phyloP scores from a whole-genome alignment of 2,113 vertebrate species.

The Dasyprocta punctata region DNA sequence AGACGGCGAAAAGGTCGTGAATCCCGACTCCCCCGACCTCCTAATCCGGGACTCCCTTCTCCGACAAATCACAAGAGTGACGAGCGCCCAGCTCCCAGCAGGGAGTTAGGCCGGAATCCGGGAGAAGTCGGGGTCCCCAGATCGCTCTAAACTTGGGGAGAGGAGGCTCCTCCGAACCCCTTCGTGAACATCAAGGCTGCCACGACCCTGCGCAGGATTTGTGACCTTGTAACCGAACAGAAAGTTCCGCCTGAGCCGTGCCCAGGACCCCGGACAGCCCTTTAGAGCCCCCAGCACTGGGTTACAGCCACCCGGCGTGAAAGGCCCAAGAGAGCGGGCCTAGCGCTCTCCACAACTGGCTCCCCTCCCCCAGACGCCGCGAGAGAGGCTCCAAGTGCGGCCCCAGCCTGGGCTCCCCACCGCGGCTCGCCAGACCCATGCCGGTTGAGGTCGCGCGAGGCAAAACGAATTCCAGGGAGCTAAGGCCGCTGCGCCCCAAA shows the following conservation, averaged over 20 bases:
- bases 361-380: background rate
- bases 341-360: background rate
- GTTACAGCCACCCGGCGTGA: background rate
- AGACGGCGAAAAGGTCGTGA: background rate
- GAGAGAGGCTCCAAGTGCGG: background rate
- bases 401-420: background rate
- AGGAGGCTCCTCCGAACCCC: background rate
- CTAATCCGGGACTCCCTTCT: background rate
- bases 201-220: background rate
- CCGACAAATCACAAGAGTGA: background rate
- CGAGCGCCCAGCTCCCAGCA: background rate
- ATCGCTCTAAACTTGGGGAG: background rate
- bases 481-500: background rate
- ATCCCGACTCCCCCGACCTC: background rate
- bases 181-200: background rate
- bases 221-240: background rate
- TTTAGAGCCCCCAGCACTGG: background rate
- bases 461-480: slow-evolving; percentile 74
- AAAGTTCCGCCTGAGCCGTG: slow-evolving; percentile 48
- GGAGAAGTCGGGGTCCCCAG: background rate
- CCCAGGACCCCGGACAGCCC: background rate
- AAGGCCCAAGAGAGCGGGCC: background rate
- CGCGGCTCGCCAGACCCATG: background rate
- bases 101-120: background rate
- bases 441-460: background rate